phyloP scores from a whole-genome alignment of 1,140 invertebrate genomes.

The Drosophila albomicans region DNA sequence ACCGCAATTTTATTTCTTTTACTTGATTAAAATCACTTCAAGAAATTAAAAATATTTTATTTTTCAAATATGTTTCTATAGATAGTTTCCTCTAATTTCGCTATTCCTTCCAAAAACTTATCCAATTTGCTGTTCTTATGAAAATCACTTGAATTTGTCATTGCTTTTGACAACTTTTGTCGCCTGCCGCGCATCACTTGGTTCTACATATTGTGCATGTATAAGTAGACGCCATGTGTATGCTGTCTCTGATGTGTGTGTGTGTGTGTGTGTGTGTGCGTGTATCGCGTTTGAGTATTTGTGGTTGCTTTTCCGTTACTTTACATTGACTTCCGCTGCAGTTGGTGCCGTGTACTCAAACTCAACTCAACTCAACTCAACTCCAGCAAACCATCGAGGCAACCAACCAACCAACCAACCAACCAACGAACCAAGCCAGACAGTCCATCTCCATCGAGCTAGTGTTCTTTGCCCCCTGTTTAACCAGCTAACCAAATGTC shows the following conservation, averaged over 20 bases:
- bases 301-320: conserved; percentile 73
- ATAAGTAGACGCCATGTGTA: conserved; percentile 21
- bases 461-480: not conserved
- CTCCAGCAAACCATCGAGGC: too few species aligned
- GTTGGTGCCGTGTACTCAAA: conserved; percentile 35
- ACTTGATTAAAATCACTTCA: too few species aligned
- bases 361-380: conserved; percentile 21
- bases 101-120: too few species aligned
- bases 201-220: conserved; percentile 13
- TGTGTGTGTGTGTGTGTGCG: conserved; percentile 16
- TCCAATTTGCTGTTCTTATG: too few species aligned
- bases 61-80: too few species aligned
- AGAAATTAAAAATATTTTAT: too few species aligned
- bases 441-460: not conserved
- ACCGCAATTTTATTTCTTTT: too few species aligned
- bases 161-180: conserved; percentile 7
- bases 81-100: too few species aligned
- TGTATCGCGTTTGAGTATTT: conserved; percentile 36
- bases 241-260: conserved; percentile 1
- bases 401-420: too few species aligned
- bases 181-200: conserved; percentile 15
- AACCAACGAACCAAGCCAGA: not conserved
- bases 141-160: not conserved
- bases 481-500: not conserved
- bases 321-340: conserved; percentile 71